Percentiles rank a stretch among this genome's conserved stretches.
These are phyloP conservation scores for Archocentrus centrarchus DNA, from an alignment of 2,113 vertebrate genomes.

Conservation along the genomic window DNA sequence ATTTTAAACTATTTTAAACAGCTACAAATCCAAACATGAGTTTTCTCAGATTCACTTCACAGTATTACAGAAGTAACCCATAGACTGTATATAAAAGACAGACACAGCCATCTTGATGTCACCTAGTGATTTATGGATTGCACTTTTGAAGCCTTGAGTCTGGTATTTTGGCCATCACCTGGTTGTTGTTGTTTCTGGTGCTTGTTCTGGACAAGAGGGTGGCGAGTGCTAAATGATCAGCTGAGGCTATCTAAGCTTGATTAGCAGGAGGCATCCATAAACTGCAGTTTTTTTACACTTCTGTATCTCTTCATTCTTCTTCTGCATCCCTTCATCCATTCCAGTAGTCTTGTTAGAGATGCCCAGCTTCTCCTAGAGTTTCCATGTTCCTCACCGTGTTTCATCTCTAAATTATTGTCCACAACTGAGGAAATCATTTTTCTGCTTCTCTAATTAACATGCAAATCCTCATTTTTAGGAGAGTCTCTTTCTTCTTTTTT, in stretches of 20 bases:
- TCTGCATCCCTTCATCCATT: too few relatives aligned
- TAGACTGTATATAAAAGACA: background rate
- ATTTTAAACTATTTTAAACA: background rate
- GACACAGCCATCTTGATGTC: background rate
- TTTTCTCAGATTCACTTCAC: rapidly evolving
- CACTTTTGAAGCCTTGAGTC: background rate
- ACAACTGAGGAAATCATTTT: constrained; percentile 84
- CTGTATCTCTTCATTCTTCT: background rate
- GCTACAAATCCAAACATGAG: background rate
- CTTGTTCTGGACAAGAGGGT: background rate
- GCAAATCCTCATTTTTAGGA: constrained; percentile 84
- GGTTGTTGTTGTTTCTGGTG: background rate
- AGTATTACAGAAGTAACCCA: background rate
- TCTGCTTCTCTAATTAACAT: constrained; percentile 87
- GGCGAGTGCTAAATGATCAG: background rate
- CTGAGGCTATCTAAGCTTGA: background rate
- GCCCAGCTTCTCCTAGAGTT: constrained; percentile 3
- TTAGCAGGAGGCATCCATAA: background rate
- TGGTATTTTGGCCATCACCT: background rate
- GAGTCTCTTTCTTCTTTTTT: background rate
- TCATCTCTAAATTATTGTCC: constrained; percentile 81
- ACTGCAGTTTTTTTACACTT: background rate
- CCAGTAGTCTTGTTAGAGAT: too few relatives aligned
- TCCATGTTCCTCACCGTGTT: constrained; percentile 43
- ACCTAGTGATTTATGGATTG: background rate